Evolutionary conservation across 2,797 vertebrate genomes (phyloP).

Genomic region (Hozukius guyotensis): DNA sequence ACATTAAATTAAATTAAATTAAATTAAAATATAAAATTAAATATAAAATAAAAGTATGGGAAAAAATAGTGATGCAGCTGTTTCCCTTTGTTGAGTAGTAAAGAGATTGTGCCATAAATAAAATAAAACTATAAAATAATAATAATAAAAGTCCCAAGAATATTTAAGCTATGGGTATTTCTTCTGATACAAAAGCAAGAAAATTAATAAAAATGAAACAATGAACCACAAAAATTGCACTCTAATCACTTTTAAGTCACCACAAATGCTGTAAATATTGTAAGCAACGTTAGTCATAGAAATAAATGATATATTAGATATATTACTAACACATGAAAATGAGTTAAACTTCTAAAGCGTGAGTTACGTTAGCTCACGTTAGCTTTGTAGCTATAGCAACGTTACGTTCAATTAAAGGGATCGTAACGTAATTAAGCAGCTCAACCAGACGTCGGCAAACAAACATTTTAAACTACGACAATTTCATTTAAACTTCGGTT

Average conservation of each 20-base stretch:
- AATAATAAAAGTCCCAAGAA: neutral
- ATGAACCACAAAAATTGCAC: neutral
- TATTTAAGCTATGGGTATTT: neutral
- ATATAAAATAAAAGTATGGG: no score
- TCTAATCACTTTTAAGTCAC: neutral
- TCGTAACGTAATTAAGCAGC: conserved; percentile 1
- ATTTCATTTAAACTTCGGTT: neutral
- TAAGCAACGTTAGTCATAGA: neutral
- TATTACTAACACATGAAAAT: neutral
- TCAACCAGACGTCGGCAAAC: neutral
- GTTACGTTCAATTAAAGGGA: neutral
- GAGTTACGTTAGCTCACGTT: neutral
- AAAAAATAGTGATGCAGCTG: neutral
- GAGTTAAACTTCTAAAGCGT: neutral
- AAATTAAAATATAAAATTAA: no score
- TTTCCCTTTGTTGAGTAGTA: neutral
- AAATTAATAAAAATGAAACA: neutral
- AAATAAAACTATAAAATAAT: neutral
- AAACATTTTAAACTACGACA: neutral
- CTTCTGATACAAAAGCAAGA: neutral
- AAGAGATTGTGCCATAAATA: neutral
- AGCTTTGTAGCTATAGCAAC: no score
- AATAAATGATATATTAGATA: neutral
- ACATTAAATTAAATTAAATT: no score
- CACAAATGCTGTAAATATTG: neutral